phyloP scores from a whole-genome alignment of 2,113 vertebrate species.

The Sclerurus mexicanus region DNA sequence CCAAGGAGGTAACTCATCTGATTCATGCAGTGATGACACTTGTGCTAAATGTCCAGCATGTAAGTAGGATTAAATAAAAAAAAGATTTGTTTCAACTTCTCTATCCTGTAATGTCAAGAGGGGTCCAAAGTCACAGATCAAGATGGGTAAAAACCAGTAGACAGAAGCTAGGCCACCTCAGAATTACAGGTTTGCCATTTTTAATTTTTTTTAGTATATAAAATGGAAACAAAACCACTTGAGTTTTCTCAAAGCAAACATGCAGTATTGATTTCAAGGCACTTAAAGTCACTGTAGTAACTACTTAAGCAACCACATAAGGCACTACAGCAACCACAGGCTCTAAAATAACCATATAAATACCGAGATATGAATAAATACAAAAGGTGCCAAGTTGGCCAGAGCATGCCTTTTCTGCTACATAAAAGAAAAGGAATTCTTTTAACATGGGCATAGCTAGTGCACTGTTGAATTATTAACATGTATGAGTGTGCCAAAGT shows the following conservation, averaged over 20 bases:
- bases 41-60: accelerated
- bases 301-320: background rate
- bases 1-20: background rate
- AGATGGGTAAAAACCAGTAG: accelerated
- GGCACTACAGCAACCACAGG: background rate
- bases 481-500: background rate
- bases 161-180: background rate
- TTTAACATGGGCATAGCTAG: background rate
- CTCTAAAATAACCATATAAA: background rate
- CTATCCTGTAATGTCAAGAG: background rate
- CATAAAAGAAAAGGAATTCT: background rate
- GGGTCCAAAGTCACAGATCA: background rate
- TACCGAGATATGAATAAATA: background rate
- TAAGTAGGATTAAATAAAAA: background rate
- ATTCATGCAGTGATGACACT: background rate
- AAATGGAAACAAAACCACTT: background rate
- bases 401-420: background rate
- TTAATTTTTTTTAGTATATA: background rate
- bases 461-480: conserved; percentile 27
- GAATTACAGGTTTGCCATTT: background rate
- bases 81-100: background rate
- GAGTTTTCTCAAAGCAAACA: background rate
- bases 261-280: background rate
- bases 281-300: background rate
- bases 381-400: background rate